phyloP scores from a whole-genome alignment of 2,888 invertebrate genomes.

The Trilocha varians region DNA sequence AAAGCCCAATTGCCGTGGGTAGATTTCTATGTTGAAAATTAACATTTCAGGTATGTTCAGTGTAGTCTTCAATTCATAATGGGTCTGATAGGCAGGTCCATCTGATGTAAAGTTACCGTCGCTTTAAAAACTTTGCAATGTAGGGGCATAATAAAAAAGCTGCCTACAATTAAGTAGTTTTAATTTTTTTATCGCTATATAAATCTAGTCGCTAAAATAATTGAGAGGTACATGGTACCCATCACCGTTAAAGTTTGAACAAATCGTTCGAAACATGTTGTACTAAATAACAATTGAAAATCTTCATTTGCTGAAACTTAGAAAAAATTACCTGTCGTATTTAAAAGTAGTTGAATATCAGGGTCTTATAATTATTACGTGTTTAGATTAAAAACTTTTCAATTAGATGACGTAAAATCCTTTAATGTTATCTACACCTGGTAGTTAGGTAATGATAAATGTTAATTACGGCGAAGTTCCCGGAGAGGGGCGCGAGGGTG shows the following conservation, averaged over 20 bases:
- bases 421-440: slow-evolving; percentile 26
- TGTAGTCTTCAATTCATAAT: too few relatives aligned
- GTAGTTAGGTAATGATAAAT: slow-evolving; percentile 27
- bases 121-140: too few relatives aligned
- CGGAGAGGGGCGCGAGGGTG: slow-evolving; percentile 9
- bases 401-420: slow-evolving; percentile 34
- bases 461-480: slow-evolving; percentile 19
- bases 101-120: too few relatives aligned
- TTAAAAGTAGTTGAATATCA: slow-evolving; percentile 45
- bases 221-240: neutral
- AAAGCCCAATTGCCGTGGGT: neutral
- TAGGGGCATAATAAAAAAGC: neutral
- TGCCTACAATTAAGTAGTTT: neutral
- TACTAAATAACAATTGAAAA: neutral
- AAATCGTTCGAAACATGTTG: neutral
- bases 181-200: neutral
- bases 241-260: too few relatives aligned
- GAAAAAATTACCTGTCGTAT: neutral
- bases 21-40: neutral
- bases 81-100: too few relatives aligned
- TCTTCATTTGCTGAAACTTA: neutral
- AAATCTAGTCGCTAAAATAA: neutral
- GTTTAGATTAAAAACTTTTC: slow-evolving; percentile 42
- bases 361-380: slow-evolving; percentile 53
- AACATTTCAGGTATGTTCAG: neutral